Conservation (phyloP, 2,888 invertebrate species). For the Conomelus anceps region DNA sequence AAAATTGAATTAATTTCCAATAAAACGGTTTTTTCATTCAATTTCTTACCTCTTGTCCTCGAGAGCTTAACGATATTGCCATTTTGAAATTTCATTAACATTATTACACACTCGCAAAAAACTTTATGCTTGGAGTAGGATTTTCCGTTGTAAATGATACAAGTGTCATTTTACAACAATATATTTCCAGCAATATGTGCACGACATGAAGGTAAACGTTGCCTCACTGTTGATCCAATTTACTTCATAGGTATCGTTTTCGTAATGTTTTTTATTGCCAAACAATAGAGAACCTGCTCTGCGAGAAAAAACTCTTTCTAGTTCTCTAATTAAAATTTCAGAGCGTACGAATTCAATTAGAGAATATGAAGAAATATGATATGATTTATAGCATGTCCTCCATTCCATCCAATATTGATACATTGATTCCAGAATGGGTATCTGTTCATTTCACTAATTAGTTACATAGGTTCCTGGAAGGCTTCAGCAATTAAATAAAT, state of each 20-base stretch:
- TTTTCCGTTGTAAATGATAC: background rate
- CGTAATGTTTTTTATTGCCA: background rate
- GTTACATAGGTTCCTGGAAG: too few relatives aligned
- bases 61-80: too few relatives aligned
- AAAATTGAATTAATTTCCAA: too few relatives aligned
- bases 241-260: background rate
- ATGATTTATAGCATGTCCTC: background rate
- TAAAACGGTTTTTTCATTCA: too few relatives aligned
- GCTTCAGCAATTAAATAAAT: too few relatives aligned
- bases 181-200: background rate
- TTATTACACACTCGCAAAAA: background rate
- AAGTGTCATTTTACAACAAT: background rate
- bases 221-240: background rate
- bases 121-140: background rate
- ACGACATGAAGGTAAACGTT: background rate
- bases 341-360: background rate
- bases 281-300: background rate
- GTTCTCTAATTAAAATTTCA: background rate
- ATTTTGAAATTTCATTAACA: background rate
- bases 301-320: background rate
- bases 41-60: too few relatives aligned
- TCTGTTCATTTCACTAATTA: too few relatives aligned
- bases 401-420: background rate
- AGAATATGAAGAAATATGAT: background rate
- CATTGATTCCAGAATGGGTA: background rate